Evolutionary conservation across 2,888 invertebrate genomes (phyloP).

Genomic region (Holacanthella duospinosa): DNA sequence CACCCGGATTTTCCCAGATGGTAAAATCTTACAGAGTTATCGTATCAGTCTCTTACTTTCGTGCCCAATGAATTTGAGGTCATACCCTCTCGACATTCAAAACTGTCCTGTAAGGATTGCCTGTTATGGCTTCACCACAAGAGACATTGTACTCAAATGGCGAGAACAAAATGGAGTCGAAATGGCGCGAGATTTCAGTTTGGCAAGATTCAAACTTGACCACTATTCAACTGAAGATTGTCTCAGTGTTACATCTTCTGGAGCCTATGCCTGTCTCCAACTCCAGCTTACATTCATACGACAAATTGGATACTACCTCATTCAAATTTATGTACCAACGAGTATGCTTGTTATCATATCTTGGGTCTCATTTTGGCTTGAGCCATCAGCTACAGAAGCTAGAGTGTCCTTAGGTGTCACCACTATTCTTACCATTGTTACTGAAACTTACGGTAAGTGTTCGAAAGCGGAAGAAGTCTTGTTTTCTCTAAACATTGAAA

Average conservation of each 20-base stretch:
- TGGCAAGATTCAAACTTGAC: conserved; percentile 18
- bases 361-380: conserved; percentile 33
- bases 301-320: conserved; percentile 26
- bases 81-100: conserved; percentile 30
- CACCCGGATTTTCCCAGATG: conserved; percentile 22
- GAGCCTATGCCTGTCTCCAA: conserved; percentile 16
- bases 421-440: conserved; percentile 47
- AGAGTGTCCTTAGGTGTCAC: conserved; percentile 43
- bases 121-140: conserved; percentile 23
- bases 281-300: conserved; percentile 17
- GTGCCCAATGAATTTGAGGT: conserved; percentile 28
- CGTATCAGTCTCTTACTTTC: conserved; percentile 25
- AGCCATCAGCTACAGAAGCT: conserved; percentile 20
- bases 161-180: conserved; percentile 6
- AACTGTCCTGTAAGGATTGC: conserved; percentile 21
- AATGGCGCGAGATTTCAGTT: conserved; percentile 21
- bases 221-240: background rate
- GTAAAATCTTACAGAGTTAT: conserved; percentile 25
- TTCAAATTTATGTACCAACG: conserved; percentile 32
- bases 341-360: conserved; percentile 26
- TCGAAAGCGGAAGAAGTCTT: too few relatives aligned
- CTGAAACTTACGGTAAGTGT: conserved; percentile 41
- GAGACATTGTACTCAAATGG: conserved; percentile 25
- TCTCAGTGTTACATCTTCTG: conserved; percentile 5
- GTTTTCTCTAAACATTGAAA: too few relatives aligned